Evolutionary conservation across 2,113 vertebrate genomes (phyloP).

Genomic region (Neolamprologus longior): DNA sequence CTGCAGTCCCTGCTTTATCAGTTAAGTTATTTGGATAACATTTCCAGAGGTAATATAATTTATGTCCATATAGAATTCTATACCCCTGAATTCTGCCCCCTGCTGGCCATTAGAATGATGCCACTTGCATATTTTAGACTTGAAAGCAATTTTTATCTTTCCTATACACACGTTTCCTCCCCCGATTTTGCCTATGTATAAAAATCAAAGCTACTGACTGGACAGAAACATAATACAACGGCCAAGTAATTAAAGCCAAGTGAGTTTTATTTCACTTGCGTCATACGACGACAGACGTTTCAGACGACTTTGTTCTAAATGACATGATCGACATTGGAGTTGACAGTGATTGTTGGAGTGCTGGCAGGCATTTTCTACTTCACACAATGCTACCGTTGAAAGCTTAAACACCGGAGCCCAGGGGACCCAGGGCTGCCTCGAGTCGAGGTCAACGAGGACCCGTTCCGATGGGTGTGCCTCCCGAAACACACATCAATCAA

Average conservation of each 20-base stretch:
- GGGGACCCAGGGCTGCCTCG: background rate
- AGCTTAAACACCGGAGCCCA: conserved; percentile 1
- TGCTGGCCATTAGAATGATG: background rate
- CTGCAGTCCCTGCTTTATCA: rapidly evolving
- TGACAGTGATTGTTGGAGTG: background rate
- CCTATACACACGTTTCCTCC: background rate
- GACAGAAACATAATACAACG: background rate
- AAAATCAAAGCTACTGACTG: background rate
- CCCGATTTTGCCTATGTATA: background rate
- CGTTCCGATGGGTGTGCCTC: conserved; percentile 30
- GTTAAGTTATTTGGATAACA: background rate
- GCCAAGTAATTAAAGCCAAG: background rate
- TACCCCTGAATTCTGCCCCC: background rate
- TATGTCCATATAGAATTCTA: background rate
- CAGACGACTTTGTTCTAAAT: background rate
- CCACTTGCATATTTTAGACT: background rate
- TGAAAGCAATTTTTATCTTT: background rate
- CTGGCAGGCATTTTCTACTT: background rate
- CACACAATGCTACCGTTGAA: conserved; percentile 45
- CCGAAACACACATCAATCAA: conserved; percentile 33
- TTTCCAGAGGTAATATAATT: rapidly evolving
- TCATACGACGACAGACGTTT: background rate
- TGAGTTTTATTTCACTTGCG: background rate
- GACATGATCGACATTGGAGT: background rate
- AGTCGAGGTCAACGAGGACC: conserved; percentile 34